Conservation (phyloP, 2,797 vertebrate genomes). For the Lycodopsis pacificus region DNA sequence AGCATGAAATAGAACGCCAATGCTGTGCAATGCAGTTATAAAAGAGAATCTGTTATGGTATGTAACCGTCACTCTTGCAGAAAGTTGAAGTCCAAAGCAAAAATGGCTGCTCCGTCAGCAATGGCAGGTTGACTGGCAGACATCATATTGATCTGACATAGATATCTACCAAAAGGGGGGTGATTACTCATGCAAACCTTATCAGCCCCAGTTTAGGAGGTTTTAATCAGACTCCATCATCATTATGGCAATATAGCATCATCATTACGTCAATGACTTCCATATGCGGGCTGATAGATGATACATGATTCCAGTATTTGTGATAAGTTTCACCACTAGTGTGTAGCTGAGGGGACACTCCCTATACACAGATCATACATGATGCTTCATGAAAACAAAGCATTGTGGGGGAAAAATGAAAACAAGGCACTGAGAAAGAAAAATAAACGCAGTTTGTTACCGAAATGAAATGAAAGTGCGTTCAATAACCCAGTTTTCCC, state of each 20-base stretch:
- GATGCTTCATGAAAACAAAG: conserved; percentile 21
- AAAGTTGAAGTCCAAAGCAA: conserved; percentile 65
- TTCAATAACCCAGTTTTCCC: conserved; percentile 8
- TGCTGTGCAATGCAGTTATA: conserved; percentile 66
- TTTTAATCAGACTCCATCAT: conserved; percentile 67
- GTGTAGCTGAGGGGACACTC: conserved; percentile 17
- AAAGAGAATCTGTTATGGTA: conserved; percentile 72
- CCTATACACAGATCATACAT: conserved; percentile 13
- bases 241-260: conserved; percentile 51
- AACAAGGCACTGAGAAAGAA: conserved; percentile 10
- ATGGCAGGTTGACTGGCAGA: conserved; percentile 64
- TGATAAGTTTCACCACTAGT: conserved; percentile 34
- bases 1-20: conserved; percentile 77
- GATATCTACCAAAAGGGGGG: conserved; percentile 44
- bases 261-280: conserved; percentile 63
- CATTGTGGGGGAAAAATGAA: conserved; percentile 12
- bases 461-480: conserved; percentile 1
- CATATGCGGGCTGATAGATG: conserved; percentile 68
- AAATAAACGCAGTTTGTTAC: not conserved
- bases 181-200: conserved; percentile 60
- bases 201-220: conserved; percentile 49
- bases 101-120: conserved; percentile 33
- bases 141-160: conserved; percentile 60
- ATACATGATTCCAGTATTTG: conserved; percentile 43
- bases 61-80: conserved; percentile 73